Evolutionary conservation across 1,140 invertebrate genomes (phyloP), one percentile per base, ranked within the genome.

Genomic region (Neodiprion pinetum): DNA sequence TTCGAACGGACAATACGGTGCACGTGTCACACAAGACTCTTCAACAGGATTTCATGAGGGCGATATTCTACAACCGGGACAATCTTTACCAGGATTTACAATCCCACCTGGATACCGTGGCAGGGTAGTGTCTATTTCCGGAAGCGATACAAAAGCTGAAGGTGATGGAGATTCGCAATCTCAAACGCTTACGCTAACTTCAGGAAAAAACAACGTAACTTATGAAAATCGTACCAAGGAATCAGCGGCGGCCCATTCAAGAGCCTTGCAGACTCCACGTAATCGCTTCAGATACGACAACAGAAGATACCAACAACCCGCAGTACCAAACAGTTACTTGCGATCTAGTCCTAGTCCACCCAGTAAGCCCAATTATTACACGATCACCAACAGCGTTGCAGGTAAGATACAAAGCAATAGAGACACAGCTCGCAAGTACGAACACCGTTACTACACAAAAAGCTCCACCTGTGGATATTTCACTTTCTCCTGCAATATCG

Each of bases 381-480:
- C 94, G 0, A 91, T 95, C 4, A 94, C 93, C 1, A 95, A 95
- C 80, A 94, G 94, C 17, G 92, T 95, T 50, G 93, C 94, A 7
- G 93, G 94, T 14, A 92, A 91, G 76, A 87, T 93, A 70, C 91
- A 92, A 71, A 76, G 89, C 14, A 82, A 85, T 71, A 90, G 90
- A 76, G 88, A 87, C 74, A 79, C 89, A 53, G 81, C 84, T 1
- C 88, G 87, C 75, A 91, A 92, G 67, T 88, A 87, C 53, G 87
- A 88, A 70, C 87, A 88, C 80, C 84, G 94, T 21, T 95, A 95
- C 86, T 96, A 95, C 75, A 95, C 94, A 0, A 95, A 96, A 83
- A 95, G 94, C 14, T 95, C 94, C 3, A 95, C 93, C 0, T 96
- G 94, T 84, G 95, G 95, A 48, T 95, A 95, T 80, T 95, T 95